Evolutionary conservation across 2,797 vertebrate genomes (phyloP), one percentile per base, ranked within the genome.

Genomic region (Labeo calbasu): DNA sequence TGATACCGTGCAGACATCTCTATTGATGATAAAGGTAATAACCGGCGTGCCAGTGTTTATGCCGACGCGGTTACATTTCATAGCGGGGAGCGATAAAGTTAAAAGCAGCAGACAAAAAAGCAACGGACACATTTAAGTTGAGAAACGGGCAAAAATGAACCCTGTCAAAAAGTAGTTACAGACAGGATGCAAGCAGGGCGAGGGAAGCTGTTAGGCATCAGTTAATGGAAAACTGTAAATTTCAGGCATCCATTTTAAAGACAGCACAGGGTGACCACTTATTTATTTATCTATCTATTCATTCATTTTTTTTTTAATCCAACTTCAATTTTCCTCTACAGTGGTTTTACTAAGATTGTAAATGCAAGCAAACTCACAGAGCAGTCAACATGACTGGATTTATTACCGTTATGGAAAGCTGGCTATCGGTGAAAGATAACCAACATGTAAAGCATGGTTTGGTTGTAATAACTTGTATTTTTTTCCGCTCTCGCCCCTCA

Each of bases 251-350:
- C 90, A 89, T 93, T 94, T 94, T 93, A 93, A 94, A 94, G 91
- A 92, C 92, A 90, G 92, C 94, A 90, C 87, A 81, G 91, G 91
- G 91, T 92, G 91, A 94, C 92, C 90, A 92, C 91, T 93, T 93
- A 93, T 94, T 95, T 94, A 94, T 95, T 92, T 94, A 94, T 94
- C 90, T 92, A 92, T 94, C 90, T 92, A 91, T 93, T 93, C 91
- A 93, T 92, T 93, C 92, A 90, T 92, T 92, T 92, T 88, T 92
- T 89, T 83, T 93, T 91, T 89, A 93, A 94, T 93, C 92, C 93
- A 93, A 94, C 92, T 94, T 94, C 94, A 94, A 95, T 95, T 95
- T 95, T 95, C 94, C 93, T 94, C 92, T 92, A 95, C 92, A 92
- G 90, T 94, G 93, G 92, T 94, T 95, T 94, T 93, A 93, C 91